Conservation (phyloP, 1,140 invertebrate species). For the Trypoxylus dichotomus region DNA sequence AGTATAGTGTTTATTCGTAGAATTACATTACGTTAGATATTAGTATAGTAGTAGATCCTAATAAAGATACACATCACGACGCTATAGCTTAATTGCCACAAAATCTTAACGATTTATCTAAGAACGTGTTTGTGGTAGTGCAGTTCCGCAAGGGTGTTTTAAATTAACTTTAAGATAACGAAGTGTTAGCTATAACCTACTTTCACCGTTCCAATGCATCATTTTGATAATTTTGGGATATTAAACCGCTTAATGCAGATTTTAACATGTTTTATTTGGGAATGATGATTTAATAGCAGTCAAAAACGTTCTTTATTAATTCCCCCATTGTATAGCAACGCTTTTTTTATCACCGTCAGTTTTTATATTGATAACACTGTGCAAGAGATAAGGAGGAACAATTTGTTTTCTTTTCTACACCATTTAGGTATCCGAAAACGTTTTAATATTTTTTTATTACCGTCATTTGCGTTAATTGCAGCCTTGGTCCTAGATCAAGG, state of each 20-base stretch:
- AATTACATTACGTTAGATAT: neutral
- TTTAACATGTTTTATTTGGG: too few relatives aligned
- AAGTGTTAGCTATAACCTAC: neutral
- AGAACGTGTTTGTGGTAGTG: too few relatives aligned
- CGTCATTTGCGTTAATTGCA: neutral
- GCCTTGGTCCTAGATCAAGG: slow-evolving; percentile 13
- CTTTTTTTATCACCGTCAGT: too few relatives aligned
- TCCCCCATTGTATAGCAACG: too few relatives aligned
- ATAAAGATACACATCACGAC: neutral
- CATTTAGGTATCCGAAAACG: neutral
- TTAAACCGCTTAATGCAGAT: neutral
- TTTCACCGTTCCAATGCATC: neutral
- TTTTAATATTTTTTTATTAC: neutral
- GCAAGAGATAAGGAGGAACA: neutral
- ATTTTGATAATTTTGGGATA: neutral
- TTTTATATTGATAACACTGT: neutral
- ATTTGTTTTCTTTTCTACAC: neutral
- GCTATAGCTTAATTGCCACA: neutral
- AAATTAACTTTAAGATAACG: neutral
- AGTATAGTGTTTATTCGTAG: neutral
- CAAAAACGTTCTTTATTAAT: too few relatives aligned
- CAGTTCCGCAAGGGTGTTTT: too few relatives aligned
- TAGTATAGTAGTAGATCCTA: neutral
- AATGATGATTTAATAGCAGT: too few relatives aligned
- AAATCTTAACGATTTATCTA: neutral